Evolutionary conservation across 2,888 invertebrate species (phyloP), one percentile per base, ranked within the genome.

Genomic region (Amphiduros pacificus): DNA sequence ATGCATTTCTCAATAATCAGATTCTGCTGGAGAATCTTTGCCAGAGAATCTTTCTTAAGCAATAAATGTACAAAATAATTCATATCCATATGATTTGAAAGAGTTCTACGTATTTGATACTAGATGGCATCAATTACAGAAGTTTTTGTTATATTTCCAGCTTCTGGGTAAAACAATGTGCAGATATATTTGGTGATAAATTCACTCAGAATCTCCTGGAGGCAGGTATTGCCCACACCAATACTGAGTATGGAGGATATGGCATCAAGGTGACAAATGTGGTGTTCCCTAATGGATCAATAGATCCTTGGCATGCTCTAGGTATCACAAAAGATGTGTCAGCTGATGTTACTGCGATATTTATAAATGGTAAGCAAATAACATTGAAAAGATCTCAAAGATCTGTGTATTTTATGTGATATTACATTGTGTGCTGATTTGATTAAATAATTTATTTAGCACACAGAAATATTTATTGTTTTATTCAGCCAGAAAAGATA

Each of bases 271-370:
- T 88, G 0, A 86, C 86, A 14, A 88, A 91, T 70, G 90, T 93
- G 6, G 88, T 93, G 0, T 94, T 90, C 76, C 90, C 93, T 3
- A 94, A 94, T 75, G 94, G 94, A 26, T 90, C 91, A 0, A 88
- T 93, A 55, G 94, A 95, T 84, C 85, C 85, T 2, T 85, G 85
- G 85, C 85, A 85, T 73, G 82, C 83, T 2, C 75, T 85, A 55
- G 84, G 85, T 17, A 75, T 85, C 20, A 76, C 77, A 2, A 71
- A 76, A 40, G 75, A 79, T 61, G 69, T 82, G 0, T 73, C 71
- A 14, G 71, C 74, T 22, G 78, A 80, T 32, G 76, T 82, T 27
- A 74, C 76, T 2, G 83, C 84, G 6, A 74, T 84, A 32, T 82
- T 74, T 62, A 84, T 85, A 48, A 74, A 82, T 56, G 84, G 83